Evolutionary conservation across 2,113 vertebrate genomes (phyloP).

Genomic region (Eulemur macaco): DNA sequence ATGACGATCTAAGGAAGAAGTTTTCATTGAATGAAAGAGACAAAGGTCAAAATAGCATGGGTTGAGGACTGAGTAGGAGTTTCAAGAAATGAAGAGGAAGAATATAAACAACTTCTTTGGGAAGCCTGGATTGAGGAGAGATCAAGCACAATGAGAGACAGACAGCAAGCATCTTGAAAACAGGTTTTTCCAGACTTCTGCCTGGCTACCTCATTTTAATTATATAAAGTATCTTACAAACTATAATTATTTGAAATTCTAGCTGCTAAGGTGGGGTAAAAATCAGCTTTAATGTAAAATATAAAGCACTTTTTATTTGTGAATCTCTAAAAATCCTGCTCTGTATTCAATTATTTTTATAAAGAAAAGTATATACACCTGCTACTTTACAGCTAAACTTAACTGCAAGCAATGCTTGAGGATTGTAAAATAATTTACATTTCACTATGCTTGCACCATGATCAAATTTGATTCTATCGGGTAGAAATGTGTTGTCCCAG

Average conservation of each 20-base stretch:
- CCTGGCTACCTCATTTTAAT: neutral
- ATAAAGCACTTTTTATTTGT: neutral
- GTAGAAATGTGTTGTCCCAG: neutral
- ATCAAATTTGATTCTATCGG: neutral
- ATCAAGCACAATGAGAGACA: neutral
- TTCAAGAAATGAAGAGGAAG: neutral
- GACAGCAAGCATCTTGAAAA: neutral
- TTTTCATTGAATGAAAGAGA: neutral
- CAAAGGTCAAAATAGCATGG: neutral
- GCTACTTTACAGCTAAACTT: conserved; percentile 7
- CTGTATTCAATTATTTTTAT: neutral
- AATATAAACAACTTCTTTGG: neutral
- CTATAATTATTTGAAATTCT: conserved; percentile 3
- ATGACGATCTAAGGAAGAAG: conserved; percentile 28
- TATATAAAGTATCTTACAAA: neutral
- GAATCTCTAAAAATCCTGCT: neutral
- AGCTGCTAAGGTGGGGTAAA: neutral
- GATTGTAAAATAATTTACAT: conserved; percentile 2
- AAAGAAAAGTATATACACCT: neutral
- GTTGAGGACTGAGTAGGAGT: neutral
- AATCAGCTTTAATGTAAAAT: neutral
- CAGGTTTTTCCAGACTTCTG: neutral
- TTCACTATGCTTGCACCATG: neutral
- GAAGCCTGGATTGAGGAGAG: neutral
- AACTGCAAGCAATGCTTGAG: neutral